A percentile compares a stretch with the other conserved stretches of the same genome.
phyloP scores from a whole-genome alignment of 2,888 invertebrate species.

The Coenonympha glycerion region DNA sequence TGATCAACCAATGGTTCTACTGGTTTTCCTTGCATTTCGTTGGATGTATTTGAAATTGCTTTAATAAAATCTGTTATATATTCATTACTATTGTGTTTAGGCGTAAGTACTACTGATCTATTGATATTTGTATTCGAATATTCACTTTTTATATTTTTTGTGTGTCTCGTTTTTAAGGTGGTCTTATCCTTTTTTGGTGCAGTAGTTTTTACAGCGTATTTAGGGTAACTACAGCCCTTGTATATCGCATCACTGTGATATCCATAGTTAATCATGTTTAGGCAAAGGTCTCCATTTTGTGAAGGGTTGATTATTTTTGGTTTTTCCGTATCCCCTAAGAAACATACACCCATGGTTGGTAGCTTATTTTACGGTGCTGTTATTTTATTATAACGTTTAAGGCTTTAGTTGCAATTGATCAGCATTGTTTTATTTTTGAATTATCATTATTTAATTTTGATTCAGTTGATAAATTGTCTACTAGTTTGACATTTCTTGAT shows the following conservation, averaged over 20 bases:
- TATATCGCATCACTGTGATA: slow-evolving; percentile 39
- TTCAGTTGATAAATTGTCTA: not conserved
- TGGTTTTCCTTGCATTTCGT: not conserved
- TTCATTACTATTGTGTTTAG: not conserved
- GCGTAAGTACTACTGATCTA: slow-evolving; percentile 36
- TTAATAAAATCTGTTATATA: not conserved
- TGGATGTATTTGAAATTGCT: slow-evolving; percentile 6
- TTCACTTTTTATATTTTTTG: slow-evolving; percentile 27
- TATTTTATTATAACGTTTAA: not conserved
- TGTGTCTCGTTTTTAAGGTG: slow-evolving; percentile 15
- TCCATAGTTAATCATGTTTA: not conserved
- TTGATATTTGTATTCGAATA: slow-evolving; percentile 50
- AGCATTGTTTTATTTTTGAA: not conserved
- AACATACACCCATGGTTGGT: slow-evolving; percentile 29
- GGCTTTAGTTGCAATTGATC: not conserved
- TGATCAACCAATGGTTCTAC: not conserved
- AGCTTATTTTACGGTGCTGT: no score
- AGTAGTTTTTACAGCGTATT: slow-evolving; percentile 17
- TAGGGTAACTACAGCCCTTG: slow-evolving; percentile 49
- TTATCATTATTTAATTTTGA: not conserved
- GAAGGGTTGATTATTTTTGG: no score
- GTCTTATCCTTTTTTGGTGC: slow-evolving; percentile 7
- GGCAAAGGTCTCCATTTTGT: no score
- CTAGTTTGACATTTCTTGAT: not conserved
- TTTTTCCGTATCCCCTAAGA: slow-evolving; percentile 18